Evolutionary conservation across 2,888 invertebrate genomes (phyloP), one percentile per base, ranked within the genome.

Genomic region (Drosophila paramelanica): DNA sequence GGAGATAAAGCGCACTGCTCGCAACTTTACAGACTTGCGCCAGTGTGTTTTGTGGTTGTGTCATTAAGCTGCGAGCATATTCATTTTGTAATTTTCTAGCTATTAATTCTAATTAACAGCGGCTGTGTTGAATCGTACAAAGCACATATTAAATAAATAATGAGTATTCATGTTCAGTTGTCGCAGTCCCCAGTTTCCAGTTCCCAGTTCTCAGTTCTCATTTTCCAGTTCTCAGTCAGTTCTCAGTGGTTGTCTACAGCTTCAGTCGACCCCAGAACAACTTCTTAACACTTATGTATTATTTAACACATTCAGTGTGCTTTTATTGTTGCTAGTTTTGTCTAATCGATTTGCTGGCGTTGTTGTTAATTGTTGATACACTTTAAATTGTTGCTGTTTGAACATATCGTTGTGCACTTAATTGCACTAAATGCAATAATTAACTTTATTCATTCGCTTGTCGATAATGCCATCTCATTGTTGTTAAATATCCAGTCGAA

Each of bases 321-420:
- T 31, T 5, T 8, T 52, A 8, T 11, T 50, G 41, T n/a, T 25
- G 14, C 11, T 33, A 41, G 25, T 14, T 42, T 20, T 20, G 42
- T 52, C 56, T 57, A 72, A 73, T 73, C 68, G 68, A 55, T 61
- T 51, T 51, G 53, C 25, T 39, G 23, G 38, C 13, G 17, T 23
- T 50, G 67, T 42, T 56, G 33, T 47, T 59, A 39, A 45, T 25
- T 25, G 13, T 43, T 14, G 20, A 36, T 57, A 27, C 45, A 39
- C 27, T 39, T 23, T 41, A 49, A n/a, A 25, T 27, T 58, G 39
- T 31, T 36, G 7, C 10, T 46, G 20, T 47, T 23, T 25, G 38
- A 7, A 46, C n/a, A 33, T 59, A 49, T 42, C 31, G 27, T 65
- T 45, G 45, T 58, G 52, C 49, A 73, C 42, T 73, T 73, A 56